phyloP scores from a whole-genome alignment of 2,113 vertebrate genomes.

The Blennius ocellaris region DNA sequence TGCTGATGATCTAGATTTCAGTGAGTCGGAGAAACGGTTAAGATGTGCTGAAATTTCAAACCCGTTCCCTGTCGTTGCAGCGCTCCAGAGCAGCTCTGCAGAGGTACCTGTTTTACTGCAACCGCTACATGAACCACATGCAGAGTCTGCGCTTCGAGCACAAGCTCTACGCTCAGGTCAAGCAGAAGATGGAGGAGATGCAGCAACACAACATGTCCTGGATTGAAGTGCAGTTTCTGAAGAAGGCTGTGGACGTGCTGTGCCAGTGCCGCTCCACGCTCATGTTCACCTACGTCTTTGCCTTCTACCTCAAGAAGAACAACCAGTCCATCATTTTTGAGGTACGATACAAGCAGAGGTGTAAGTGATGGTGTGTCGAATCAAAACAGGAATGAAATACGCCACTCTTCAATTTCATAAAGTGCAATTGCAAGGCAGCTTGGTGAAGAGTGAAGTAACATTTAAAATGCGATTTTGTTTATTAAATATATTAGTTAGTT shows the following conservation, averaged over 20 bases:
- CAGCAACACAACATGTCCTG: conserved; percentile 99
- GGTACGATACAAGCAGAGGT: conserved; percentile 76
- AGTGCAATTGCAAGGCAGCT: too few species aligned
- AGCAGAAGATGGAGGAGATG: conserved; percentile 99
- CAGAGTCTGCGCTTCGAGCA: conserved; percentile 99
- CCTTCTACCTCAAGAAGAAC: conserved; percentile 99
- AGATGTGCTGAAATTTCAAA: conserved; percentile 14
- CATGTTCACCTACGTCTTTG: conserved; percentile 99
- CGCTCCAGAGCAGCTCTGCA: conserved; percentile 97
- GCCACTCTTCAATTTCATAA: too few species aligned
- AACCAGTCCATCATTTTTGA: conserved; percentile 99
- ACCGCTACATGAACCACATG: conserved; percentile 99
- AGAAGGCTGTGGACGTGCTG: conserved; percentile 99
- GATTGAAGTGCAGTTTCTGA: conserved; percentile 99
- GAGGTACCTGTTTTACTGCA: conserved; percentile 99
- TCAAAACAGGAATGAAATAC: too few species aligned
- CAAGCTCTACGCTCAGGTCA: conserved; percentile 99
- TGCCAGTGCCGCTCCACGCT: conserved; percentile 99
- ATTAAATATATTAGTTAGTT: too few species aligned
- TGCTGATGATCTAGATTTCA: neutral
- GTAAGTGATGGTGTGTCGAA: neutral
- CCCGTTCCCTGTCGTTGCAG: conserved; percentile 74
- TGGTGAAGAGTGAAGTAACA: too few species aligned
- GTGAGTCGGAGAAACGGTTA: neutral
- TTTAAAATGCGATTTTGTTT: too few species aligned